These are phyloP conservation scores for Arnoldichthys spilopterus DNA, from an alignment of 2,797 vertebrate species.

Conservation along the genomic window DNA sequence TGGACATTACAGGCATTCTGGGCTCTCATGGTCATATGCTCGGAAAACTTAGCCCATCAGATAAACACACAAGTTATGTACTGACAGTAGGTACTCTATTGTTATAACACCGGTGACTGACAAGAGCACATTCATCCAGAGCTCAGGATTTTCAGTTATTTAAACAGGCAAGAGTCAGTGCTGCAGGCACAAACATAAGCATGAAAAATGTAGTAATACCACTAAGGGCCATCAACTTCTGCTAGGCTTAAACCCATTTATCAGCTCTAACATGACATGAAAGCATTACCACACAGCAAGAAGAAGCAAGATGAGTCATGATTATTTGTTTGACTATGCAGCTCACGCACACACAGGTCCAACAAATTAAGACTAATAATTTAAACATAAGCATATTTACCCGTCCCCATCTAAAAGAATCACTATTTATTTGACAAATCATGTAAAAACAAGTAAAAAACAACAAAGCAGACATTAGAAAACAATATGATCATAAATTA, in stretches of 20 bases:
- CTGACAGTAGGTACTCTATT: neutral
- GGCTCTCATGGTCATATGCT: neutral
- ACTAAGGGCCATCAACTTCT: neutral
- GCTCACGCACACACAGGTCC: neutral
- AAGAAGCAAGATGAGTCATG: neutral
- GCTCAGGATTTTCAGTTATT: neutral
- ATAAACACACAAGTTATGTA: too few relatives aligned
- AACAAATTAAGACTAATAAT: neutral
- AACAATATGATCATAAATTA: too few relatives aligned
- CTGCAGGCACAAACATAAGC: neutral
- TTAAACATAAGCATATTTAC: too few relatives aligned
- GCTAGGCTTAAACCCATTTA: neutral
- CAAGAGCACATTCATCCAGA: neutral
- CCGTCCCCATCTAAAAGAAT: too few relatives aligned
- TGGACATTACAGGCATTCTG: neutral
- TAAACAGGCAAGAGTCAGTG: neutral
- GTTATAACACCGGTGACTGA: neutral
- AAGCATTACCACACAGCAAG: neutral
- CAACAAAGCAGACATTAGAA: too few relatives aligned
- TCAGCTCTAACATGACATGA: neutral
- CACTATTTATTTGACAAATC: too few relatives aligned
- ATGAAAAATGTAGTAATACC: constrained; percentile 1
- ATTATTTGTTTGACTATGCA: neutral
- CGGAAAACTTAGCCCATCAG: neutral
- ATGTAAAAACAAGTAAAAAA: too few relatives aligned